Percentiles rank a stretch among this genome's conserved stretches.
These are phyloP conservation scores for Ianthella basta DNA, from an alignment of 37 sponge, comb jelly and placozoan species.

Conservation along the genomic window DNA sequence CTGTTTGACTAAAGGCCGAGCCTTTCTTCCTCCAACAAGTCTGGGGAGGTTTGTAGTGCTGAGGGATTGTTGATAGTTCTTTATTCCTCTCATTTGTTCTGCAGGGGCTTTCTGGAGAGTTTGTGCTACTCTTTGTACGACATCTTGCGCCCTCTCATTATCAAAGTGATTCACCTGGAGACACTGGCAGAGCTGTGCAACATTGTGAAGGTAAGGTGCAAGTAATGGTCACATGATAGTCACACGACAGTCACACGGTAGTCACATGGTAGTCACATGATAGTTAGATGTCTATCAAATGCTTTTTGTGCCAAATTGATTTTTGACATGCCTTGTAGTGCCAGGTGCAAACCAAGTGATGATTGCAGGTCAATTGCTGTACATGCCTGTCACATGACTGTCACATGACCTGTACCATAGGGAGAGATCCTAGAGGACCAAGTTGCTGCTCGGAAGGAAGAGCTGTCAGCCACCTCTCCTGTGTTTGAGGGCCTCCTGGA, in stretches of 20 bases:
- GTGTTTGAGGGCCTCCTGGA: slow-evolving; percentile 84
- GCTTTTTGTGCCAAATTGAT: too few relatives aligned
- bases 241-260: too few relatives aligned
- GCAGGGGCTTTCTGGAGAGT: slow-evolving; percentile 85
- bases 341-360: too few relatives aligned
- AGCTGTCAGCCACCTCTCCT: slow-evolving; percentile 79
- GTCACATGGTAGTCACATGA: too few relatives aligned
- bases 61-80: too few relatives aligned
- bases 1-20: too few relatives aligned
- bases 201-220: slow-evolving; percentile 80
- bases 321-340: too few relatives aligned
- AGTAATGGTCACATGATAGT: too few relatives aligned
- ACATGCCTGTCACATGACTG: neutral
- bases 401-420: slow-evolving; percentile 44
- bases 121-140: slow-evolving; percentile 89
- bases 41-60: too few relatives aligned
- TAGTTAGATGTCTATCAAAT: neutral
- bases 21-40: too few relatives aligned
- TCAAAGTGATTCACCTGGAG: slow-evolving; percentile 93
- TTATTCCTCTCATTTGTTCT: too few relatives aligned
- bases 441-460: slow-evolving; percentile 73
- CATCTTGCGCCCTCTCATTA: slow-evolving; percentile 84
- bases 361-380: too few relatives aligned
- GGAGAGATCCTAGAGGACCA: slow-evolving; percentile 88
- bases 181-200: slow-evolving; percentile 92